Base-by-base conservation (phyloP, 2,797 vertebrate genomes). In the Strix occidentalis region DNA sequence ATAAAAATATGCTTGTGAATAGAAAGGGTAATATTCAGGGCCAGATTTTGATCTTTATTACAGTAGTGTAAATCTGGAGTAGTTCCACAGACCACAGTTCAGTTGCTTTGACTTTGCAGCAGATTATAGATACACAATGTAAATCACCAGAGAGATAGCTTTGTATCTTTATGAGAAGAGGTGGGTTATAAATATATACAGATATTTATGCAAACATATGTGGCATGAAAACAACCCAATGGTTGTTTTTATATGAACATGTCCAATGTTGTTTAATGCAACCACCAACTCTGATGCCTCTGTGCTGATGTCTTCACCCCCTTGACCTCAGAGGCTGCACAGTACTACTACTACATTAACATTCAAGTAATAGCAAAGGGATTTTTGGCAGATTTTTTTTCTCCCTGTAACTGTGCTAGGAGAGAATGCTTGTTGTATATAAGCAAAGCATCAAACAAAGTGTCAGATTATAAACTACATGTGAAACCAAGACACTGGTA, bases 31-130 rank as follows among this genome's bases (percentile, higher is more conserved):
- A 91, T 86, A 87, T 61, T 83, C 76, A 72, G 82, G 39, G 87
- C 39, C 89, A 96, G 94, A 97, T 97, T 96, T 96, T 91, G 93
- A 97, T 97, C 95, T 97, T 95, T 96, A 96, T 97, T 91, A 81
- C 86, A 28, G 61, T 72, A 68, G 5, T 18, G 87, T 92, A 95
- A 97, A 92, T 91, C 93, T 96, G 92, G 95, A 96, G 89, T 93
- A 96, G 84, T 87, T 96, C 96, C 90, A 91, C 84, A 97, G 90
- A 87, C 82, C 96, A 93, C 95, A 92, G 84, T 66, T 37, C 56
- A 41, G 57, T n/a, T 89, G 65, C 90, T 96, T 92, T 97, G 94
- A 94, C 96, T 93, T 95, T 76, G 92, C 92, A 91, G 78, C 46
- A 77, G 92, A 80, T 92, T 78, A 54, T 57, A 93, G 94, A 80